Conservation (phyloP, 1,140 invertebrate genomes). For the Nylanderia fulva region DNA sequence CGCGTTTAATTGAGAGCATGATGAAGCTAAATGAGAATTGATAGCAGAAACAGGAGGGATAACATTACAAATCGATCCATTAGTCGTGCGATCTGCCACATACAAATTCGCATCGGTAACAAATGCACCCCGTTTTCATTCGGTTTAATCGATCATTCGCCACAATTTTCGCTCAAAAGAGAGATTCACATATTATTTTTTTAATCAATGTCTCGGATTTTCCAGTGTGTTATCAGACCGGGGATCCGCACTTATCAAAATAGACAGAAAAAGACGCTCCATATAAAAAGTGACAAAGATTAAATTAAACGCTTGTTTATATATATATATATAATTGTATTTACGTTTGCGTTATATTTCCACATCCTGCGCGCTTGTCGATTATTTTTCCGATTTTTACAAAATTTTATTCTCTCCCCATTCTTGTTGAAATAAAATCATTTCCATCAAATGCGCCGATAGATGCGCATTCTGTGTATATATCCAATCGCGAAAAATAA, state of each 20-base stretch:
- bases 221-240: background rate
- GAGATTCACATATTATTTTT: background rate
- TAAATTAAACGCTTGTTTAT: background rate
- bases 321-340: background rate
- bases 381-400: background rate
- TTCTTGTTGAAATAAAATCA: background rate
- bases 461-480: background rate
- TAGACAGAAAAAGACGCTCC: background rate
- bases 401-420: too few relatives aligned
- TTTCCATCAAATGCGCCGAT: background rate
- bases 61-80: slow-evolving; percentile 14
- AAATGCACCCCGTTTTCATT: background rate
- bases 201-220: background rate
- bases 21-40: slow-evolving; percentile 13
- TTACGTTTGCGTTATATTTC: background rate
- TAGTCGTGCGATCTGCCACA: slow-evolving; percentile 7
- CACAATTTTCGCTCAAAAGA: background rate
- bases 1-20: background rate
- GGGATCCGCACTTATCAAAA: background rate
- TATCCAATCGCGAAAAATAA: background rate
- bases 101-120: background rate
- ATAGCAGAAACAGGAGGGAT: background rate
- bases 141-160: background rate
- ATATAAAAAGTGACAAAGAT: background rate
- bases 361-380: background rate